Base-by-base conservation (phyloP, 2,797 vertebrate genomes). In the Hydrophis major region DNA sequence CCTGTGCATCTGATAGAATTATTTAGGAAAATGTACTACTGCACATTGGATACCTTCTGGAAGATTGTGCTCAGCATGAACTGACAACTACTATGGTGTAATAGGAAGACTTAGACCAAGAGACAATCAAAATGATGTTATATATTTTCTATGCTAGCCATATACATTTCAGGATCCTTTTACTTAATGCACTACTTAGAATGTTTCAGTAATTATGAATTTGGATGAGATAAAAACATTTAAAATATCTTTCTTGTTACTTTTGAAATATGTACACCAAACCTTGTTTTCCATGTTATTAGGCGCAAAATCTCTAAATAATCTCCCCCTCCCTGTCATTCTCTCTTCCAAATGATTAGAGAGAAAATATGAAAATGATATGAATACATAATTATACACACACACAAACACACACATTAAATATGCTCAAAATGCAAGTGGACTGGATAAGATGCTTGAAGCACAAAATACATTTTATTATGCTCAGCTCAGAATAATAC, bases 141-240 rank as follows among this genome's bases (percentile, higher is more conserved):
- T 16, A 47, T 7, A 53, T 42, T 55, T 56, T 87, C 55, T 47
- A 20, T 37, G n/a, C 57, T 63, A 57, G 92, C 69, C 63, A 92
- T 95, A 47, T 89, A 93, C 92, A 94, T 91, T 96, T 95, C 96
- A 87, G 27, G 89, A 89, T 93, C 55, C 93, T 95, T 94, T 94
- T 93, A 94, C 90, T 95, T 56, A 88, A 93, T 95, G 92, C 55
- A 89, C 92, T 83, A 92, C 93, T 90, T 93, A 96, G 69, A 1
- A 95, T 94, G 60, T 92, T 95, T 96, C 69, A 93, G 96, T 91
- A 93, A 93, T 95, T 86, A 90, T 0, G 0, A 94, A 89, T 95
- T 63, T 91, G 0, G 0, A 42, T 91, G 94, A 93, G 92, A 94
- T 94, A 47, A 93, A 90, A 95, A 96, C 91, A 87, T 95, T 96